A percentile compares a stretch with the other conserved stretches of the same genome.
These are phyloP conservation scores for Podarcis muralis DNA, from an alignment of 2,113 vertebrate species.

Conservation along the genomic window DNA sequence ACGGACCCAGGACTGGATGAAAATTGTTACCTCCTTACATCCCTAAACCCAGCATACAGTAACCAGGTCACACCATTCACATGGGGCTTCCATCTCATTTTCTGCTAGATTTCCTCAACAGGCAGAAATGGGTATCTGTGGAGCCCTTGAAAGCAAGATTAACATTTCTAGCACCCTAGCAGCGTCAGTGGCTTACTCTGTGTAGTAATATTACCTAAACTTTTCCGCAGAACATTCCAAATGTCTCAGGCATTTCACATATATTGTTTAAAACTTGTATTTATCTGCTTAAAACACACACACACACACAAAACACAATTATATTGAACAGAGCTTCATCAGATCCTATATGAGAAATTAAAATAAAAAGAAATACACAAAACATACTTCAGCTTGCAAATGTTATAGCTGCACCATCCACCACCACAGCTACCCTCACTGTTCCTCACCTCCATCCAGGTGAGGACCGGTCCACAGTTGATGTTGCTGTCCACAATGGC, in stretches of 20 bases:
- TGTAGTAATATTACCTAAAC: neutral
- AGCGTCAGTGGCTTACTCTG: neutral
- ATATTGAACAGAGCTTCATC: no score
- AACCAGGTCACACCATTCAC: neutral
- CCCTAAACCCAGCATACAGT: neutral
- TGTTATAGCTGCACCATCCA: no score
- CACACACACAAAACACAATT: no score
- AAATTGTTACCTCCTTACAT: no score
- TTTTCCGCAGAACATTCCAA: neutral
- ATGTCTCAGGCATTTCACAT: neutral
- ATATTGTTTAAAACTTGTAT: no score
- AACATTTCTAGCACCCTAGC: no score
- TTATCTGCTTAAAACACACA: no score
- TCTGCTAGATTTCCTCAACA: neutral
- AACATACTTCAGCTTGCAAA: no score
- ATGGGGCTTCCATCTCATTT: neutral
- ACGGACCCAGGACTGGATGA: no score
- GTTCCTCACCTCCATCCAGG: slow-evolving; percentile 84
- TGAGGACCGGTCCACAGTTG: slow-evolving; percentile 85
- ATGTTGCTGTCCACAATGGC: slow-evolving; percentile 85
- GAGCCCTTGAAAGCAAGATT: neutral
- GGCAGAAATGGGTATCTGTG: neutral
- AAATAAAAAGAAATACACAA: no score
- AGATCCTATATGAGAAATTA: no score
- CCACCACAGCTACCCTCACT: neutral